These are phyloP conservation scores for Pomacea canaliculata DNA, from an alignment of 2,888 invertebrate genomes.

Conservation along the genomic window DNA sequence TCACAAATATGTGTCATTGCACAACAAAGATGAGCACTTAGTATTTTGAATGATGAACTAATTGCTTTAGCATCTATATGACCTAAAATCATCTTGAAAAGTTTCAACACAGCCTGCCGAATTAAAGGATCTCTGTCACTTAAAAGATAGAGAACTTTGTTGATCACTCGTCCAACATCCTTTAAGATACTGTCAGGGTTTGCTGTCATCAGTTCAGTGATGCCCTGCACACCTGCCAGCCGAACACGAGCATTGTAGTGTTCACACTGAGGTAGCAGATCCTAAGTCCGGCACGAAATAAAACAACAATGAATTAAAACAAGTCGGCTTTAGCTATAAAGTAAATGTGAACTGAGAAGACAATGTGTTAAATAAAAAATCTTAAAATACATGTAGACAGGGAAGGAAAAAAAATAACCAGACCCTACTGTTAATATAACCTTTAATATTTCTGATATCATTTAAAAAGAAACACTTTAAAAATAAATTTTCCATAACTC, in stretches of 20 bases:
- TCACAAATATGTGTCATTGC: slow-evolving; percentile 90
- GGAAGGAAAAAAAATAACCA: no score
- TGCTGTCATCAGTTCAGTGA: slow-evolving; percentile 73
- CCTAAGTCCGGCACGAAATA: slow-evolving; percentile 70
- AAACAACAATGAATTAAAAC: neutral
- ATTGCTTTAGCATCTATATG: neutral
- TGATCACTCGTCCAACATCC: slow-evolving; percentile 43
- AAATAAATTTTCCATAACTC: no score
- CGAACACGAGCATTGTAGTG: slow-evolving; percentile 82
- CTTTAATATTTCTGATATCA: no score
- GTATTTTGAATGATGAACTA: slow-evolving; percentile 77
- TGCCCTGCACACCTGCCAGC: slow-evolving; percentile 74
- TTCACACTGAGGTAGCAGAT: slow-evolving; percentile 79
- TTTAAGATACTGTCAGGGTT: slow-evolving; percentile 65
- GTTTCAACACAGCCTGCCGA: slow-evolving; percentile 72
- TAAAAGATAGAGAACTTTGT: slow-evolving; percentile 78
- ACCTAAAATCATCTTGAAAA: slow-evolving; percentile 66
- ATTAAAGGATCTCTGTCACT: slow-evolving; percentile 79
- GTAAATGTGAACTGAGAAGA: neutral
- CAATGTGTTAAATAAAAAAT: no score
- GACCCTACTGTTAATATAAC: no score
- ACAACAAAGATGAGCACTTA: slow-evolving; percentile 85
- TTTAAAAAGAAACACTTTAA: no score
- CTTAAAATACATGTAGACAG: no score
- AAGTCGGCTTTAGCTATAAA: neutral